Evolutionary conservation across 1,140 invertebrate species (phyloP).

Genomic region (Drosophila kohkoa): DNA sequence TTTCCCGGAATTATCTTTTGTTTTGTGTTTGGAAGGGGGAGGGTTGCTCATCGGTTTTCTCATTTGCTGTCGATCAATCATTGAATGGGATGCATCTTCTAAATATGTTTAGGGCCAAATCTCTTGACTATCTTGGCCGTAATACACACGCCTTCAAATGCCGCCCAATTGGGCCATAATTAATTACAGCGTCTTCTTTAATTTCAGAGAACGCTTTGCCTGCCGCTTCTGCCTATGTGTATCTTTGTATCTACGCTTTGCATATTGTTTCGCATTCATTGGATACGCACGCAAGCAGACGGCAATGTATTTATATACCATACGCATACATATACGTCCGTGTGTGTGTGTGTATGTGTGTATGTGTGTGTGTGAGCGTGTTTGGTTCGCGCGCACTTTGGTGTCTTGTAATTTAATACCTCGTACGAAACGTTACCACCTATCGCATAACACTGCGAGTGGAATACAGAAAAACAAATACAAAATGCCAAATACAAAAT

Average conservation of each 20-base stretch:
- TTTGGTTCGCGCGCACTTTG: slow-evolving; percentile 81
- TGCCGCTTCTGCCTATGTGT: slow-evolving; percentile 22
- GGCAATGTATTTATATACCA: slow-evolving; percentile 78
- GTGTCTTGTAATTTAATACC: slow-evolving; percentile 83
- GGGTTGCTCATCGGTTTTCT: slow-evolving; percentile 9
- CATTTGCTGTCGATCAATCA: slow-evolving; percentile 37
- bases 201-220: slow-evolving; percentile 31
- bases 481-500: slow-evolving; percentile 30
- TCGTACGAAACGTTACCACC: slow-evolving; percentile 72
- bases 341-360: slow-evolving; percentile 14
- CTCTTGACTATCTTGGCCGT: slow-evolving; percentile 9
- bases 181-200: slow-evolving; percentile 69
- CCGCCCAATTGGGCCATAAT: slow-evolving; percentile 54
- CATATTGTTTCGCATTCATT: slow-evolving; percentile 78
- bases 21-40: not conserved
- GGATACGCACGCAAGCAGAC: slow-evolving; percentile 72
- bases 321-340: slow-evolving; percentile 8
- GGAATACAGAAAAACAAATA: slow-evolving; percentile 45
- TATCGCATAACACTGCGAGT: slow-evolving; percentile 70
- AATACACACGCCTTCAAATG: slow-evolving; percentile 27
- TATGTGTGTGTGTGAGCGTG: slow-evolving; percentile 55
- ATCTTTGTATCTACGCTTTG: slow-evolving; percentile 63
- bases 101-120: slow-evolving; percentile 22
- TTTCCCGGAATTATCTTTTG: not conserved
- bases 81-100: slow-evolving; percentile 23